Evolutionary conservation across 2,888 invertebrate genomes (phyloP).

Genomic region (Drosophila dives): DNA sequence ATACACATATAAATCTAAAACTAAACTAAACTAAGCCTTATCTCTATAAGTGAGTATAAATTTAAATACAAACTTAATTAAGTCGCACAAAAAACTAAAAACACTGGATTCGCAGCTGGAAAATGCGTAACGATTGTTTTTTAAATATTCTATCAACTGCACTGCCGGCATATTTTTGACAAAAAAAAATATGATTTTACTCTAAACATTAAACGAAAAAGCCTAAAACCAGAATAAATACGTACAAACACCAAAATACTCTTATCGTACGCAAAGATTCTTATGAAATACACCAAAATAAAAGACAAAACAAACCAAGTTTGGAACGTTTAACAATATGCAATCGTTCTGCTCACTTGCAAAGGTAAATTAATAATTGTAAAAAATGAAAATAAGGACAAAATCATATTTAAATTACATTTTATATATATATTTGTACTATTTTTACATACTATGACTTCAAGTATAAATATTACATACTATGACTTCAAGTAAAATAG

Average conservation of each 20-base stretch:
- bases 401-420: background rate
- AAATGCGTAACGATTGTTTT: slow-evolving; percentile 46
- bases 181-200: slow-evolving; percentile 68
- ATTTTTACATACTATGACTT: background rate
- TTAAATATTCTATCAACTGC: slow-evolving; percentile 69
- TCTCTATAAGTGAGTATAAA: slow-evolving; percentile 57
- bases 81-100: slow-evolving; percentile 62
- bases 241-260: slow-evolving; percentile 53
- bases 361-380: slow-evolving; percentile 58
- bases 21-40: slow-evolving; percentile 69
- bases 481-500: background rate
- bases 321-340: slow-evolving; percentile 63
- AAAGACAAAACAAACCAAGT: slow-evolving; percentile 40
- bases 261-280: slow-evolving; percentile 60
- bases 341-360: slow-evolving; percentile 69
- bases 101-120: slow-evolving; percentile 39
- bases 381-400: no score
- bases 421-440: background rate
- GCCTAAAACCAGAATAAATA: slow-evolving; percentile 42
- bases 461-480: no score
- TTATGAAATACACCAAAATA: slow-evolving; percentile 66
- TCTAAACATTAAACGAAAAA: slow-evolving; percentile 37
- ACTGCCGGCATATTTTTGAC: slow-evolving; percentile 78
- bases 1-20: slow-evolving; percentile 42
- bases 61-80: slow-evolving; percentile 36